Conservation (phyloP, 2,113 vertebrate genomes). For the Bubo scandiacus region DNA sequence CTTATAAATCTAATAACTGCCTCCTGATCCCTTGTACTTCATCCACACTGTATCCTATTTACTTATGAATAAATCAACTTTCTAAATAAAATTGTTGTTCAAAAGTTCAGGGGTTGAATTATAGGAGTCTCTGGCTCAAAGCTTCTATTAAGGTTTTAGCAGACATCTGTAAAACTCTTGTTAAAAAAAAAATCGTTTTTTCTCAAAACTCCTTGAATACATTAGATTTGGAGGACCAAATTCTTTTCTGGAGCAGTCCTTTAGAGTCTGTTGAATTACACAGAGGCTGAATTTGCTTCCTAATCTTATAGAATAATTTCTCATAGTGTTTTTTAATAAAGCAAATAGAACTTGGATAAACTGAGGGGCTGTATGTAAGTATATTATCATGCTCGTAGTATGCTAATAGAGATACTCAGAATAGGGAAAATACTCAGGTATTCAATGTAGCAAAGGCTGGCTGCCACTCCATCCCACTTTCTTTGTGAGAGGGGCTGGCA, state of each 20-base stretch:
- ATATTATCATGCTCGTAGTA: fast-evolving
- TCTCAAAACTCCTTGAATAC: constrained; percentile 10
- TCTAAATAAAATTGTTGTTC: constrained; percentile 82
- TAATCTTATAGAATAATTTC: background rate
- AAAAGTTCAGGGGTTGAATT: constrained; percentile 76
- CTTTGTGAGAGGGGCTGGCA: background rate
- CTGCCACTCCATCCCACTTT: background rate
- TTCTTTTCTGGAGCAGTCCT: constrained; percentile 21
- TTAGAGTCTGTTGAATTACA: constrained; percentile 17
- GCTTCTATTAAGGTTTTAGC: constrained; percentile 67
- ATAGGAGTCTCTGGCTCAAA: constrained; percentile 59
- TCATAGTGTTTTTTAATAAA: background rate
- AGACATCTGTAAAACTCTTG: constrained; percentile 59
- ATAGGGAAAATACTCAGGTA: background rate
- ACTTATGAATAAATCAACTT: constrained; percentile 81
- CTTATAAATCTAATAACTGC: constrained; percentile 86
- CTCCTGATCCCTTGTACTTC: constrained; percentile 82
- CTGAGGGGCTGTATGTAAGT: background rate
- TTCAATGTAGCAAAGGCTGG: background rate
- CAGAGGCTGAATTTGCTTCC: background rate
- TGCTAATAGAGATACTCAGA: background rate
- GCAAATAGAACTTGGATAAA: constrained; percentile 21
- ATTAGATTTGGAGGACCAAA: background rate
- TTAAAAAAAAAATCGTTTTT: background rate
- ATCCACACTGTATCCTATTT: constrained; percentile 82